Evolutionary conservation across 2,888 invertebrate species (phyloP).

Genomic region (Agrochola circellaris): DNA sequence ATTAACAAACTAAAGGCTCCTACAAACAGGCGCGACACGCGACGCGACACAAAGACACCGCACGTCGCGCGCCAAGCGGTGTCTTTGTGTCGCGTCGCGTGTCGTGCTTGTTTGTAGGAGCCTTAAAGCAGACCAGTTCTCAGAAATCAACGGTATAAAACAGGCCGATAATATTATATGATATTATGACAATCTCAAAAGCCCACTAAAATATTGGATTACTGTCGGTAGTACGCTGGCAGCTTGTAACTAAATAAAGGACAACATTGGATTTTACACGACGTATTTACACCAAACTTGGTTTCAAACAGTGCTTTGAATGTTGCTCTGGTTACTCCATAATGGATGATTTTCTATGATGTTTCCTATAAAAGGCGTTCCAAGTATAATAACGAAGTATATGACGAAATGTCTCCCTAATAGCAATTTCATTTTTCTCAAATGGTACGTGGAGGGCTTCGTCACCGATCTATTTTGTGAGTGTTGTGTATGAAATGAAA

Average conservation of each 20-base stretch:
- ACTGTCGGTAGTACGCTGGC: neutral
- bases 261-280: slow-evolving; percentile 6
- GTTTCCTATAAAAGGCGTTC: slow-evolving; percentile 68
- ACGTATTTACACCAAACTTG: slow-evolving; percentile 13
- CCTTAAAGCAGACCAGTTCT: neutral
- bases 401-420: slow-evolving; percentile 82
- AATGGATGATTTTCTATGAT: slow-evolving; percentile 50
- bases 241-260: slow-evolving; percentile 3
- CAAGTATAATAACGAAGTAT: slow-evolving; percentile 79
- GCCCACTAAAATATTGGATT: slow-evolving; percentile 19
- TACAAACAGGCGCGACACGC: no score
- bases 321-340: slow-evolving; percentile 13
- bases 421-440: slow-evolving; percentile 89
- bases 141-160: slow-evolving; percentile 1
- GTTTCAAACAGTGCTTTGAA: slow-evolving; percentile 13
- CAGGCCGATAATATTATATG: neutral
- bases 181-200: slow-evolving; percentile 21
- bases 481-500: slow-evolving; percentile 89
- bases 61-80: no score
- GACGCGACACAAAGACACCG: no score
- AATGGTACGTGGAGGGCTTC: slow-evolving; percentile 84
- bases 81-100: no score
- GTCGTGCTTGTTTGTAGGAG: no score
- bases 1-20: neutral
- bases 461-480: slow-evolving; percentile 89